These are phyloP conservation scores for Galerucella pusilla DNA, from an alignment of 2,888 invertebrate species.

Conservation along the genomic window DNA sequence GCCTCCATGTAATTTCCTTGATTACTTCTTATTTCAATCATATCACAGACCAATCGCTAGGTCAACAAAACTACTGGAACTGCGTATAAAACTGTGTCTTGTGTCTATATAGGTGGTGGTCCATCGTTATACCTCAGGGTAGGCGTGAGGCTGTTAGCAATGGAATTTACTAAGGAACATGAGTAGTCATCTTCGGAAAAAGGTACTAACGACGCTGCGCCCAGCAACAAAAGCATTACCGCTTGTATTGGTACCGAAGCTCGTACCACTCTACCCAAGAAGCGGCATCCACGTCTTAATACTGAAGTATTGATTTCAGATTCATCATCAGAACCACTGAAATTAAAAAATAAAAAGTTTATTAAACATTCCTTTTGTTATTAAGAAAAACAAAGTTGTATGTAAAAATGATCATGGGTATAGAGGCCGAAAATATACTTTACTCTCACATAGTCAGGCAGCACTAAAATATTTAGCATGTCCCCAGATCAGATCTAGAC, in stretches of 20 bases:
- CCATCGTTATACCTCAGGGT: slow-evolving; percentile 92
- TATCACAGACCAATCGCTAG: slow-evolving; percentile 23
- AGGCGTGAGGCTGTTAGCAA: slow-evolving; percentile 86
- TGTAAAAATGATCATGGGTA: neutral
- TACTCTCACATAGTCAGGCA: too few relatives aligned
- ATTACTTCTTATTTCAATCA: slow-evolving; percentile 3
- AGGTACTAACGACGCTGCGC: slow-evolving; percentile 92
- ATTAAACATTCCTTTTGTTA: neutral
- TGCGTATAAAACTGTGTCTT: slow-evolving; percentile 11
- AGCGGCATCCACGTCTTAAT: slow-evolving; percentile 81
- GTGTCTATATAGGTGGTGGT: slow-evolving; percentile 85
- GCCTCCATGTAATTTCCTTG: neutral
- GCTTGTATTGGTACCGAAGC: slow-evolving; percentile 96
- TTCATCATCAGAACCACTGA: slow-evolving; percentile 61
- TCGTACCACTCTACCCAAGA: slow-evolving; percentile 89
- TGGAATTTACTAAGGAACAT: slow-evolving; percentile 86
- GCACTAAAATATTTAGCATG: too few relatives aligned
- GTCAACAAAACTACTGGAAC: slow-evolving; percentile 29
- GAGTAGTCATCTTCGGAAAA: slow-evolving; percentile 87
- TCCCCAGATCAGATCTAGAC: too few relatives aligned
- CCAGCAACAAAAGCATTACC: slow-evolving; percentile 90
- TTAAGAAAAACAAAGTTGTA: neutral
- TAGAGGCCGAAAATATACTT: too few relatives aligned
- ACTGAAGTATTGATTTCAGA: slow-evolving; percentile 71
- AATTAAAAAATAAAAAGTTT: slow-evolving; percentile 49